These are phyloP conservation scores for Coregonus sp. DNA, from an alignment of 2,797 vertebrate genomes.

Conservation along the genomic window DNA sequence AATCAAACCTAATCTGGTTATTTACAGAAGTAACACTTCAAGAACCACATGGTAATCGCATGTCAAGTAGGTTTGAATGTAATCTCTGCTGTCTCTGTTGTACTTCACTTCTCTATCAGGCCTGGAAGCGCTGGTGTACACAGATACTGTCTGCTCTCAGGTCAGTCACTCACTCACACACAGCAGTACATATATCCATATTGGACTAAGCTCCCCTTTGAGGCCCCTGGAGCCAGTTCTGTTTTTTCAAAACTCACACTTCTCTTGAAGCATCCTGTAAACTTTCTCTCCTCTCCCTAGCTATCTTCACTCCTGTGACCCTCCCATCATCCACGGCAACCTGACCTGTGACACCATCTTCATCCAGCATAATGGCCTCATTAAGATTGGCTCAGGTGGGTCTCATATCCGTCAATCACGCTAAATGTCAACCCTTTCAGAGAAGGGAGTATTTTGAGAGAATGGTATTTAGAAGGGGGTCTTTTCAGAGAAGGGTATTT, in stretches of 20 bases:
- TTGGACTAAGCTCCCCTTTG: not conserved
- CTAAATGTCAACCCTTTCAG: not conserved
- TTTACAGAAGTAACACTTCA: not conserved
- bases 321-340: constrained; percentile 97
- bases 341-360: constrained; percentile 99
- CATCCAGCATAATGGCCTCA: constrained; percentile 98
- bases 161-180: constrained; percentile 65
- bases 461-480: too few species aligned
- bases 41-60: not conserved
- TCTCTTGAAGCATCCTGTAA: not conserved
- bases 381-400: constrained; percentile 97
- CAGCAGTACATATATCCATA: not conserved
- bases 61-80: not conserved
- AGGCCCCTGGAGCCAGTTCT: not conserved
- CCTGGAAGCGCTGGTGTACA: constrained; percentile 98
- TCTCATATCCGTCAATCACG: not conserved
- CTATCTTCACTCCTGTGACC: constrained; percentile 96
- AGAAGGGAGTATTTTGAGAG: not conserved
- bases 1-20: too few species aligned
- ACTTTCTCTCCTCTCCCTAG: constrained; percentile 61
- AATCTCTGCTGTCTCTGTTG: not conserved
- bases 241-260: not conserved
- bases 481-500: not conserved
- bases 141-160: constrained; percentile 98
- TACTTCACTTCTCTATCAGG: constrained; percentile 69